These are phyloP conservation scores for Apamea monoglypha DNA, from an alignment of 2,888 invertebrate species.

Conservation along the genomic window DNA sequence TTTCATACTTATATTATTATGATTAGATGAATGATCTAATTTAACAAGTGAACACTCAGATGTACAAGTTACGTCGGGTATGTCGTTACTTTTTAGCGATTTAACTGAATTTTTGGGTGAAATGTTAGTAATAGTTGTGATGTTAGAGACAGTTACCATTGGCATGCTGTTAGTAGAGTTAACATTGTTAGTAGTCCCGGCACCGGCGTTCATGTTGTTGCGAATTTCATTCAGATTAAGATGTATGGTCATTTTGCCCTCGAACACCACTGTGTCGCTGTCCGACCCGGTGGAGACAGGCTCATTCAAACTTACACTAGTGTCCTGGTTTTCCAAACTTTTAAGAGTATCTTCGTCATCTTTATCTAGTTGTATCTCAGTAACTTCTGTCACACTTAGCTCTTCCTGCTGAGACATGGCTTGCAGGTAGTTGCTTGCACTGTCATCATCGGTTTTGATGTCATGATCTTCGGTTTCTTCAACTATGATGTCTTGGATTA, in stretches of 20 bases:
- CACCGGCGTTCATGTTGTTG: constrained; percentile 87
- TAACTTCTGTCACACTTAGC: constrained; percentile 84
- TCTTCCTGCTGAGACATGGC: constrained; percentile 87
- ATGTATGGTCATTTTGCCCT: constrained; percentile 90
- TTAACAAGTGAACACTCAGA: constrained; percentile 77
- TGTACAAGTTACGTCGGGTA: constrained; percentile 78
- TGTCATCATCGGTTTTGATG: constrained; percentile 83
- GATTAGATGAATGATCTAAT: constrained; percentile 74
- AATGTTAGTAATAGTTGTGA: constrained; percentile 89
- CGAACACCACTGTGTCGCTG: constrained; percentile 88
- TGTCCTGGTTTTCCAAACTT: constrained; percentile 89
- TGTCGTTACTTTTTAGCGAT: constrained; percentile 83
- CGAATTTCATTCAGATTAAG: constrained; percentile 89
- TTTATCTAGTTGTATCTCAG: constrained; percentile 89
- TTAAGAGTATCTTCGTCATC: constrained; percentile 89
- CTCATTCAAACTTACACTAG: constrained; percentile 90
- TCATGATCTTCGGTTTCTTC: constrained; percentile 87
- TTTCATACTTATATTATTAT: constrained; percentile 73
- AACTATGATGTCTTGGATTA: constrained; percentile 82
- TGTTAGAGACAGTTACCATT: constrained; percentile 90
- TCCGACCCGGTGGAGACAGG: constrained; percentile 86
- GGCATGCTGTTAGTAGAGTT: constrained; percentile 87
- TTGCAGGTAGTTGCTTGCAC: constrained; percentile 86
- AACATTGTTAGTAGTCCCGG: constrained; percentile 84
- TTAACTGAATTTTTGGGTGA: constrained; percentile 89